phyloP scores from a whole-genome alignment of 1,140 invertebrate species.

The Drosophila suzukii region DNA sequence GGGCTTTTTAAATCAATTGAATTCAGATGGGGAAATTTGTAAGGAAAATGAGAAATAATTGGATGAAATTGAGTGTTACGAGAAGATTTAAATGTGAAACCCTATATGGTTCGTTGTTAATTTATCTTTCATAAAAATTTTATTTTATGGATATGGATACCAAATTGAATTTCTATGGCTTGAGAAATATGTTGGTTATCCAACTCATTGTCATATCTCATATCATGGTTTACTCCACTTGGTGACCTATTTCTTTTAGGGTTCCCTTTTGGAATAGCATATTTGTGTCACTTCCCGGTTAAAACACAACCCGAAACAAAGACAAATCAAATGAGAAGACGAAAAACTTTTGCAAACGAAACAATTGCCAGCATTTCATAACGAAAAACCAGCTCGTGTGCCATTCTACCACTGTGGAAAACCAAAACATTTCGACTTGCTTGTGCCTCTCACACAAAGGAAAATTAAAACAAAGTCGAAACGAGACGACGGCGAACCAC shows the following conservation, averaged over 20 bases:
- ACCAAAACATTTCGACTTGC: slow-evolving; percentile 57
- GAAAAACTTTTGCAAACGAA: slow-evolving; percentile 56
- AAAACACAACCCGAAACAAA: slow-evolving; percentile 33
- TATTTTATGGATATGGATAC: not conserved
- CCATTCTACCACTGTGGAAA: slow-evolving; percentile 60
- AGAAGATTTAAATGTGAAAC: slow-evolving; percentile 15
- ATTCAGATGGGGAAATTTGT: slow-evolving; percentile 16
- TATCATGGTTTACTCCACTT: not conserved
- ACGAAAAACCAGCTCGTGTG: slow-evolving; percentile 60
- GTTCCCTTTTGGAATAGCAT: slow-evolving; percentile 19
- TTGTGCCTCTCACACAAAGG: slow-evolving; percentile 43
- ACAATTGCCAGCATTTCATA: slow-evolving; percentile 78
- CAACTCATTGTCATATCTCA: slow-evolving; percentile 15
- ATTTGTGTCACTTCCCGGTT: slow-evolving; percentile 51
- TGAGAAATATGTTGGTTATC: slow-evolving; percentile 34
- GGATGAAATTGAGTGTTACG: slow-evolving; percentile 24
- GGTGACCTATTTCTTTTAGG: slow-evolving; percentile 47
- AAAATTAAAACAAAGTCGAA: slow-evolving; percentile 33
- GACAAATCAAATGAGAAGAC: slow-evolving; percentile 16
- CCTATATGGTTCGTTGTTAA: slow-evolving; percentile 12
- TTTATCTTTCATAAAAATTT: not conserved
- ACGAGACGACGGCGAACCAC: slow-evolving; percentile 32
- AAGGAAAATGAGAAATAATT: slow-evolving; percentile 18
- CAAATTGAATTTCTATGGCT: slow-evolving; percentile 53
- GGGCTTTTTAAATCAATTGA: slow-evolving; percentile 32